Evolutionary conservation across 2,113 vertebrate genomes (phyloP).

Genomic region (Pelmatolapia mariae): DNA sequence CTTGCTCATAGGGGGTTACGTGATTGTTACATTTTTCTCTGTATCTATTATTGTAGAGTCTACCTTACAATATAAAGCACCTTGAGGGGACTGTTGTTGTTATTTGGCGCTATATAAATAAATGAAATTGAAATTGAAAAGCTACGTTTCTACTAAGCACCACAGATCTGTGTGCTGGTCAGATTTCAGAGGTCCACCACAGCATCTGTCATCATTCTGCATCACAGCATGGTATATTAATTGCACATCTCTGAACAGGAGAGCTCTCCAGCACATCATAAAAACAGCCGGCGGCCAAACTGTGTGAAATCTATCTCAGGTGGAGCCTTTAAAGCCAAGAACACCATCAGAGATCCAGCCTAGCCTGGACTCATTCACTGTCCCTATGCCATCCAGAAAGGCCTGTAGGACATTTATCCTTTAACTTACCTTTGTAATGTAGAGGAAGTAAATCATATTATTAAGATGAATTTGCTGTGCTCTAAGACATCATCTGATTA

Average conservation of each 20-base stretch:
- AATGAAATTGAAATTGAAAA: no score
- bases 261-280: not conserved
- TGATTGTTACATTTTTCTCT: no score
- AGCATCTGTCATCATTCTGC: not conserved
- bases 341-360: not conserved
- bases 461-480: not conserved
- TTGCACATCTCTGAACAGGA: not conserved
- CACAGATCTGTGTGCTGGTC: not conserved
- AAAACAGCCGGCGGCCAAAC: not conserved
- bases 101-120: no score
- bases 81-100: no score
- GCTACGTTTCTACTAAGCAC: fast-evolving
- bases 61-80: no score
- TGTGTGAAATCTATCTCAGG: not conserved
- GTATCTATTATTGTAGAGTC: no score
- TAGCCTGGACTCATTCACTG: not conserved
- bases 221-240: fast-evolving
- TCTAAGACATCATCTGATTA: not conserved
- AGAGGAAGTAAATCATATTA: not conserved
- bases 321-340: not conserved
- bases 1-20: no score
- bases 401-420: not conserved
- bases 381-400: not conserved
- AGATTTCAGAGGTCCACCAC: not conserved
- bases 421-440: not conserved